Evolutionary conservation across 2,797 vertebrate species (phyloP).

Genomic region (Myotis vivesi): DNA sequence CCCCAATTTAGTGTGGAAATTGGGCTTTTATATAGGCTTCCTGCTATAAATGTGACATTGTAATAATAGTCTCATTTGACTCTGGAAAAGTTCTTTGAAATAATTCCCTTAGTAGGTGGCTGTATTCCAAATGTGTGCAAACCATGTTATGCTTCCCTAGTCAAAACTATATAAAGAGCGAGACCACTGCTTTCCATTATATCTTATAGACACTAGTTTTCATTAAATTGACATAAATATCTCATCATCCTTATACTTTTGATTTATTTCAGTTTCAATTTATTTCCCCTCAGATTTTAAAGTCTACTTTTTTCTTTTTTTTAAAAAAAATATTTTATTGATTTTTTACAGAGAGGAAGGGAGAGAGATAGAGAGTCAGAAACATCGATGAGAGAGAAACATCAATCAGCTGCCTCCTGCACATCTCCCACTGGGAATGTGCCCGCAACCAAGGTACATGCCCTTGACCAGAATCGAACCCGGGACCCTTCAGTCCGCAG

Average conservation of each 20-base stretch:
- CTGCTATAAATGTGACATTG: not conserved
- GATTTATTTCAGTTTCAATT: conserved; percentile 3
- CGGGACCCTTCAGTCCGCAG: no score
- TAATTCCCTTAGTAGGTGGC: not conserved
- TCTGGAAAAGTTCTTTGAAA: conserved; percentile 26
- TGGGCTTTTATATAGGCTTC: not conserved
- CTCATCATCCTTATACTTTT: conserved; percentile 13
- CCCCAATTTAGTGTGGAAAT: not conserved
- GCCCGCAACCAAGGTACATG: no score
- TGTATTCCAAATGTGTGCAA: conserved; percentile 21
- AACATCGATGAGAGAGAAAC: no score
- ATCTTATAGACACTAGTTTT: not conserved
- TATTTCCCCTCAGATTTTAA: not conserved
- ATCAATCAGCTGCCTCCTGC: no score
- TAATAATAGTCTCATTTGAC: not conserved
- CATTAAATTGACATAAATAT: conserved; percentile 9
- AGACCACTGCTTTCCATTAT: not conserved
- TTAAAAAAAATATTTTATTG: no score
- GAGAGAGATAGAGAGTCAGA: no score
- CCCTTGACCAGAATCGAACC: no score
- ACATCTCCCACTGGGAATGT: no score
- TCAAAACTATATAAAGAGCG: conserved; percentile 17
- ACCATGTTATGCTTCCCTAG: not conserved
- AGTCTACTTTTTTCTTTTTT: not conserved
- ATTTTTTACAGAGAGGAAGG: no score